phyloP scores from a whole-genome alignment of 2,113 vertebrate genomes.

The Phocoena sinus region DNA sequence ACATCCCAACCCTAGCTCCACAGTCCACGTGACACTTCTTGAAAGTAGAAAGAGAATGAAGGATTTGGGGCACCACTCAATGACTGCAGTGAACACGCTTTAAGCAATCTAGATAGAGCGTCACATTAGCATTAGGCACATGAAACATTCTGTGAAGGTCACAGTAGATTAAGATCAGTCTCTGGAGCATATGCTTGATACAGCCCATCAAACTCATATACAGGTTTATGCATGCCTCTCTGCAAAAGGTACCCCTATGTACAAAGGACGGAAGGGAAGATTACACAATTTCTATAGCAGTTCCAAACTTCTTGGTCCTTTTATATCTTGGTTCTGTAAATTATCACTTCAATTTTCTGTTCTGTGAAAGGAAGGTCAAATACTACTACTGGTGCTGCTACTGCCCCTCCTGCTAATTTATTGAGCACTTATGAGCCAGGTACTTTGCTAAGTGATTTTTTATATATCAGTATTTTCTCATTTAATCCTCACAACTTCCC shows the following conservation, averaged over 20 bases:
- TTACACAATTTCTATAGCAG: not conserved
- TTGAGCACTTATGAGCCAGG: constrained; percentile 13
- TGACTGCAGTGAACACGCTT: not conserved
- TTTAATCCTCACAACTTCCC: not conserved
- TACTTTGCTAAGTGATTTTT: constrained; percentile 26
- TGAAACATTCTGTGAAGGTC: constrained; percentile 15
- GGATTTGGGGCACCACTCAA: constrained; percentile 20
- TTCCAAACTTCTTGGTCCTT: constrained; percentile 19
- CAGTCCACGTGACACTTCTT: not conserved
- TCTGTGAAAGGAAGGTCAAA: constrained; percentile 20
- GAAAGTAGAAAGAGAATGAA: constrained; percentile 52
- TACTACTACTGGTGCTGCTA: not conserved
- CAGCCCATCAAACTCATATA: not conserved
- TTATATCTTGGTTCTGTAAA: not conserved
- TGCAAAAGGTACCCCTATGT: not conserved
- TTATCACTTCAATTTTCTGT: not conserved
- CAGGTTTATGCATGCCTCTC: not conserved
- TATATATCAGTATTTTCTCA: not conserved
- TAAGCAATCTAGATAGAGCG: constrained; percentile 8
- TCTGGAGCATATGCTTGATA: not conserved
- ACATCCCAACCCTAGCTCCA: not conserved
- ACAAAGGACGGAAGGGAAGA: constrained; percentile 20
- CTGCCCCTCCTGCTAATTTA: not conserved
- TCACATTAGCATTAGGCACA: constrained; percentile 11
- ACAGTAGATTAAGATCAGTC: not conserved